These are phyloP conservation scores for Rhaphigaster nebulosa DNA, from an alignment of 2,888 invertebrate genomes.

Conservation along the genomic window DNA sequence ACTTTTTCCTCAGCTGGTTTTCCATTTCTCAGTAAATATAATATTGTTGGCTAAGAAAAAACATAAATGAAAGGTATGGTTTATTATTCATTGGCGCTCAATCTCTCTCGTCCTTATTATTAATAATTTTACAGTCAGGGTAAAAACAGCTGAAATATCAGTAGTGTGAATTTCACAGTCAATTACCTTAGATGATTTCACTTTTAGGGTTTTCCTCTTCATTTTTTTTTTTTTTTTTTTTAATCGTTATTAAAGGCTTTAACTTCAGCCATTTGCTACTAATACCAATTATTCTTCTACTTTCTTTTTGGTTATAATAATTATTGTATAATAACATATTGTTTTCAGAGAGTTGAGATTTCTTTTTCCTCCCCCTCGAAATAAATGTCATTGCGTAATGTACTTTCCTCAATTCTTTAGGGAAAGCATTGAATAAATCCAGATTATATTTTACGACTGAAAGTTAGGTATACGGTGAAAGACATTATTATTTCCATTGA, in stretches of 20 bases:
- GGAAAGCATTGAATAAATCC: no score
- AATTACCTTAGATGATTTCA: neutral
- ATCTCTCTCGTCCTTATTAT: neutral
- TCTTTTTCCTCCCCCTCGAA: neutral
- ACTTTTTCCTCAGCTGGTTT: neutral
- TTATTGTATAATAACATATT: no score
- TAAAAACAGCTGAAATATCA: neutral
- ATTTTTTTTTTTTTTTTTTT: neutral
- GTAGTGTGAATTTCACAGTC: neutral
- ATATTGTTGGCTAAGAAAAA: neutral
- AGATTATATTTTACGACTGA: no score
- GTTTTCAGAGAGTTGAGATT: neutral
- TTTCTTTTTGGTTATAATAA: neutral
- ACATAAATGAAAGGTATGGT: neutral
- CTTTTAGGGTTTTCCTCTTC: neutral
- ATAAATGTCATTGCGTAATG: neutral
- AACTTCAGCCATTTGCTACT: neutral
- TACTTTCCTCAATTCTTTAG: no score
- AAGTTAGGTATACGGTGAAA: no score
- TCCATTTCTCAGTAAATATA: neutral
- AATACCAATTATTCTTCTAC: neutral
- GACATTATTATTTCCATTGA: no score
- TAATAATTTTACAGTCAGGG: neutral
- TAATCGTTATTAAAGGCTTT: neutral
- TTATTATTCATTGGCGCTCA: neutral